These are phyloP conservation scores for Zingel zingel DNA, from an alignment of 2,113 vertebrate species.

Conservation along the genomic window DNA sequence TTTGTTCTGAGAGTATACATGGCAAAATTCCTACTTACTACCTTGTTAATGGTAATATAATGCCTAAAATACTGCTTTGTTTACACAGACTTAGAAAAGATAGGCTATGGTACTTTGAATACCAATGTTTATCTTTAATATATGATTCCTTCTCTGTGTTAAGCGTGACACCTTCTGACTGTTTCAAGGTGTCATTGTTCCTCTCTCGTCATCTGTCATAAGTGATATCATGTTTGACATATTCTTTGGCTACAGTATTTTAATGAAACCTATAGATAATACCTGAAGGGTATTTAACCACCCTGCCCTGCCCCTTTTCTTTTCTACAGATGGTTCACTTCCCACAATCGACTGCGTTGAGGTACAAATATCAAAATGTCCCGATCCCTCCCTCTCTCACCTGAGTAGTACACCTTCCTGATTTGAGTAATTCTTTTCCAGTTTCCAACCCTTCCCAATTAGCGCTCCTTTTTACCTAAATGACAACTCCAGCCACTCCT, in stretches of 20 bases:
- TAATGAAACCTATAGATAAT: conserved; percentile 49
- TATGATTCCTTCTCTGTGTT: background rate
- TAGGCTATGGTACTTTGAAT: conserved; percentile 2
- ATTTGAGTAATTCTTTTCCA: conserved; percentile 81
- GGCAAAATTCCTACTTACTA: background rate
- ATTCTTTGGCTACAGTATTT: conserved; percentile 49
- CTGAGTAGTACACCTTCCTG: conserved; percentile 79
- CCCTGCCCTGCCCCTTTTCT: conserved; percentile 84
- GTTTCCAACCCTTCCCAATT: conserved; percentile 73
- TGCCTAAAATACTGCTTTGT: background rate
- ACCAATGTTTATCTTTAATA: conserved; percentile 26
- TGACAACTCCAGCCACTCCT: conserved; percentile 70
- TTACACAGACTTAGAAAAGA: conserved; percentile 10
- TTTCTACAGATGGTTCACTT: conserved; percentile 87
- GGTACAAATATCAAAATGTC: conserved; percentile 86
- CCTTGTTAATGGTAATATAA: background rate
- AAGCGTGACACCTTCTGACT: background rate
- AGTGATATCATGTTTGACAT: conserved; percentile 26
- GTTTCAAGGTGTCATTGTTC: conserved; percentile 40
- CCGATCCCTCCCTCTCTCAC: conserved; percentile 77
- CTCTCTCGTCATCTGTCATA: conserved; percentile 21
- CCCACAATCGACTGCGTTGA: conserved; percentile 83
- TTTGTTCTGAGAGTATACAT: background rate
- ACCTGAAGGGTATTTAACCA: conserved; percentile 81
- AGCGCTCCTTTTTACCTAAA: conserved; percentile 73